Percentiles rank a stretch among this genome's conserved stretches.
Evolutionary conservation across 2,113 vertebrate species (phyloP).

Genomic region (Anolis sagrei): DNA sequence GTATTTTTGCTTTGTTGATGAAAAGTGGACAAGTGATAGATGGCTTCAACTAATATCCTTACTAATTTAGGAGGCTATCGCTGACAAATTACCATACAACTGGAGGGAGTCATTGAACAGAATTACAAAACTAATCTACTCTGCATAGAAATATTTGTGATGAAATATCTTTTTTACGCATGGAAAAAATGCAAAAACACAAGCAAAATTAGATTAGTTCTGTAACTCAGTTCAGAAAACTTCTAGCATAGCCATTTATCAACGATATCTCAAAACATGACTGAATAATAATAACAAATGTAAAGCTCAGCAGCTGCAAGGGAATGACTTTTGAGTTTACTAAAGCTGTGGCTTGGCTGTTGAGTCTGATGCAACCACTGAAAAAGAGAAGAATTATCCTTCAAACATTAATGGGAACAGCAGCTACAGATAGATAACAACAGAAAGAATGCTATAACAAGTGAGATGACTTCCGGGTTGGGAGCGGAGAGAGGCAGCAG

Average conservation of each 20-base stretch:
- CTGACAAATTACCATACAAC: constrained; percentile 63
- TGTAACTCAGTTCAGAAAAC: constrained; percentile 53
- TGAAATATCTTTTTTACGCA: constrained; percentile 55
- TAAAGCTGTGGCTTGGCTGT: not conserved
- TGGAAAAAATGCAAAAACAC: constrained; percentile 57
- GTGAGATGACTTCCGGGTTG: no score
- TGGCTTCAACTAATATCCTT: constrained; percentile 50
- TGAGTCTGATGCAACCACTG: not conserved
- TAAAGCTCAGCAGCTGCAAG: not conserved
- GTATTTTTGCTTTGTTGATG: constrained; percentile 59
- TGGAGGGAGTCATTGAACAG: constrained; percentile 49
- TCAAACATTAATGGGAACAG: not conserved
- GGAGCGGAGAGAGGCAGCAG: no score
- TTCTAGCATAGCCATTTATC: constrained; percentile 60
- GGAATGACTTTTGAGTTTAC: not conserved
- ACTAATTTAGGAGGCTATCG: constrained; percentile 57
- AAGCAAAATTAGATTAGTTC: constrained; percentile 33
- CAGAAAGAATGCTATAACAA: not conserved
- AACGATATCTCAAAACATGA: constrained; percentile 49
- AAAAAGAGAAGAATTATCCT: not conserved
- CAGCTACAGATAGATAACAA: not conserved
- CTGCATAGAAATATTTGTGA: constrained; percentile 59
- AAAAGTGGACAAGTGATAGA: constrained; percentile 56
- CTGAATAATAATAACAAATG: constrained; percentile 39
- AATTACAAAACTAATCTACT: constrained; percentile 46